Evolutionary conservation across 1,140 invertebrate genomes (phyloP).

Genomic region (Pseudachorutes palmiensis): DNA sequence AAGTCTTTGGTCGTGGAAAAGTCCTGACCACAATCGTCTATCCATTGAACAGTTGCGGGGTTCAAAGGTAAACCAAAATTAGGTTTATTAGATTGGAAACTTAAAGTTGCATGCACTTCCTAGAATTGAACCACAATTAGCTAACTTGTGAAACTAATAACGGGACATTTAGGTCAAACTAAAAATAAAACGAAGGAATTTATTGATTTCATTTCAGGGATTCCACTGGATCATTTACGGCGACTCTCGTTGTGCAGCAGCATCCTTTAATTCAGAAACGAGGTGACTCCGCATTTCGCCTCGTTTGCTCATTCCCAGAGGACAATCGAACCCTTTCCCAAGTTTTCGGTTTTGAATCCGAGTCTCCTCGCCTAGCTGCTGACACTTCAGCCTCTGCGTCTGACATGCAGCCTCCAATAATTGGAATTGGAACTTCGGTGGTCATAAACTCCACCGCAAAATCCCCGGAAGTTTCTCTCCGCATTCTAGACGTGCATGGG

Average conservation of each 20-base stretch:
- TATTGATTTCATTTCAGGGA: slow-evolving; percentile 25
- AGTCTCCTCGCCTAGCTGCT: slow-evolving; percentile 27
- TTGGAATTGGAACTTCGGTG: slow-evolving; percentile 34
- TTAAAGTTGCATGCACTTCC: not conserved
- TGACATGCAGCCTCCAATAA: slow-evolving; percentile 21
- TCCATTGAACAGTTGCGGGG: slow-evolving; percentile 32
- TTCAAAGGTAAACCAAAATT: slow-evolving; percentile 28
- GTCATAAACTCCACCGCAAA: slow-evolving; percentile 38
- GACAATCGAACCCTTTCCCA: slow-evolving; percentile 34
- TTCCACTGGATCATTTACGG: slow-evolving; percentile 32
- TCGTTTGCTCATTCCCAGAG: slow-evolving; percentile 36
- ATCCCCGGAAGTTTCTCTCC: slow-evolving; percentile 23
- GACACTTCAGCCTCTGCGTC: slow-evolving; percentile 14
- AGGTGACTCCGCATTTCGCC: slow-evolving; percentile 34
- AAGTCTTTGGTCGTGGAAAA: slow-evolving; percentile 36
- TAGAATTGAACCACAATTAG: too few relatives aligned
- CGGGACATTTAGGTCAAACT: not conserved
- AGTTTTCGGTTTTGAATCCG: slow-evolving; percentile 31
- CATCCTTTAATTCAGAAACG: slow-evolving; percentile 38
- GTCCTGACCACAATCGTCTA: slow-evolving; percentile 31
- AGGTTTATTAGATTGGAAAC: not conserved
- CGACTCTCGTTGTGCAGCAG: slow-evolving; percentile 37
- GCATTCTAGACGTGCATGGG: slow-evolving; percentile 33
- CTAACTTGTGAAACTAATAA: too few relatives aligned
- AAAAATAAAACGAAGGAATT: slow-evolving; percentile 1